These are phyloP conservation scores for Allobates femoralis DNA, from an alignment of 2,797 vertebrate genomes.

Conservation along the genomic window DNA sequence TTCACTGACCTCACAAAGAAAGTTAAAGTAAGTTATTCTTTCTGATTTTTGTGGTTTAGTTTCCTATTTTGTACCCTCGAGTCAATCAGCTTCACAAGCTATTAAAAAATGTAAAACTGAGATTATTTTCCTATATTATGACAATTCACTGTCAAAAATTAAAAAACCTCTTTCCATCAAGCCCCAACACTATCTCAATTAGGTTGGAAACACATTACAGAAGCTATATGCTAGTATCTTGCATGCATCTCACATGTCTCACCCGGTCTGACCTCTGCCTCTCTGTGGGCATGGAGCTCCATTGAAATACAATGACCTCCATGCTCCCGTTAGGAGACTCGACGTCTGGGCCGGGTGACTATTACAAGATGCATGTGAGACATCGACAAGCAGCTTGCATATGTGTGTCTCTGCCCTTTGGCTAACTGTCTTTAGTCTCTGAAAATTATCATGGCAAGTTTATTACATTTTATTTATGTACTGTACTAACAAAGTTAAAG, in stretches of 20 bases:
- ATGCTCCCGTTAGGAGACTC: too few species aligned
- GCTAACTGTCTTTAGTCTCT: background rate
- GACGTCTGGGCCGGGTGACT: too few species aligned
- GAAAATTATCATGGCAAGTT: background rate
- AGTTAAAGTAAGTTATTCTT: constrained; percentile 86
- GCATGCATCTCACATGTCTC: too few species aligned
- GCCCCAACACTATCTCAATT: background rate
- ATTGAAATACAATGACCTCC: too few species aligned
- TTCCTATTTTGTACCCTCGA: background rate
- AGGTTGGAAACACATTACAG: too few species aligned
- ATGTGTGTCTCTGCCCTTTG: too few species aligned
- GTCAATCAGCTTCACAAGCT: background rate
- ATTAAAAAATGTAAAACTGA: background rate
- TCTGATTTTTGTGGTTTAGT: constrained; percentile 1
- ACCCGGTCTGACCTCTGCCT: too few species aligned
- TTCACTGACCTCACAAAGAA: constrained; percentile 91
- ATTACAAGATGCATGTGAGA: too few species aligned
- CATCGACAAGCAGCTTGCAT: too few species aligned
- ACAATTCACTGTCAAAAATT: background rate
- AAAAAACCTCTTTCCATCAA: background rate
- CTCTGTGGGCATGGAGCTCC: too few species aligned
- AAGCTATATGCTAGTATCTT: too few species aligned
- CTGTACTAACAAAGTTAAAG: background rate
- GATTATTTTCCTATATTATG: background rate
- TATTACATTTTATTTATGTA: background rate